phyloP scores from a whole-genome alignment of 2,797 vertebrate genomes.

The Malurus splendens region DNA sequence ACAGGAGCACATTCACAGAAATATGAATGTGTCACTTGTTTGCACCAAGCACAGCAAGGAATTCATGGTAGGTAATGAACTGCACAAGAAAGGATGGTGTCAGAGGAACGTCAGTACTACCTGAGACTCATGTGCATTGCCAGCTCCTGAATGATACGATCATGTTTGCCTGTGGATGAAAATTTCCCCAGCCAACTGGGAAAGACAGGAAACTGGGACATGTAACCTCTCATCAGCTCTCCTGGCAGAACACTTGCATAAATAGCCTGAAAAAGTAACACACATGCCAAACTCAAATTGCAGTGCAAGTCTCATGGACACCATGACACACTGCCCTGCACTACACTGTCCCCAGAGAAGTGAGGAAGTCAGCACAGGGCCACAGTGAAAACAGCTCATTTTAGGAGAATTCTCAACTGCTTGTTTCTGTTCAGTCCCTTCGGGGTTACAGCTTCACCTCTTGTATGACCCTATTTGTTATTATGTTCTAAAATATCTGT shows the following conservation, averaged over 20 bases:
- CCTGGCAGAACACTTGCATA: slow-evolving; percentile 95
- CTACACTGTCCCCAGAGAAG: not conserved
- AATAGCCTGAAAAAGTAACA: slow-evolving; percentile 78
- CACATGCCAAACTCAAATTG: not conserved
- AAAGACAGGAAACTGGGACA: slow-evolving; percentile 90
- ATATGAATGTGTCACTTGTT: accelerated
- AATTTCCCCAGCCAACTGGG: slow-evolving; percentile 94
- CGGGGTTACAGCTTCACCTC: not conserved
- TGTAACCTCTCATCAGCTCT: slow-evolving; percentile 94
- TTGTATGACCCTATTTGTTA: not conserved
- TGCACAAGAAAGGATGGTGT: not conserved
- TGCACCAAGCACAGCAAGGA: not conserved
- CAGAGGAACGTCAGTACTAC: slow-evolving; percentile 58
- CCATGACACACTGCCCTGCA: not conserved
- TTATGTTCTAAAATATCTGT: not conserved
- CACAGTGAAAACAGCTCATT: not conserved
- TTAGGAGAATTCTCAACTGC: not conserved
- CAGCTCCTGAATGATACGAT: slow-evolving; percentile 88
- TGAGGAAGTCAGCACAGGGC: not conserved
- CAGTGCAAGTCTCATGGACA: not conserved
- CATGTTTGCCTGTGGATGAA: slow-evolving; percentile 87
- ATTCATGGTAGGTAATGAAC: not conserved
- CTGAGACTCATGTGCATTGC: slow-evolving; percentile 90
- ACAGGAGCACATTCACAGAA: accelerated
- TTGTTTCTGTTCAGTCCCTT: not conserved